These are phyloP conservation scores for Stegophylla sp. DNA, from an alignment of 2,888 invertebrate genomes.

Conservation along the genomic window DNA sequence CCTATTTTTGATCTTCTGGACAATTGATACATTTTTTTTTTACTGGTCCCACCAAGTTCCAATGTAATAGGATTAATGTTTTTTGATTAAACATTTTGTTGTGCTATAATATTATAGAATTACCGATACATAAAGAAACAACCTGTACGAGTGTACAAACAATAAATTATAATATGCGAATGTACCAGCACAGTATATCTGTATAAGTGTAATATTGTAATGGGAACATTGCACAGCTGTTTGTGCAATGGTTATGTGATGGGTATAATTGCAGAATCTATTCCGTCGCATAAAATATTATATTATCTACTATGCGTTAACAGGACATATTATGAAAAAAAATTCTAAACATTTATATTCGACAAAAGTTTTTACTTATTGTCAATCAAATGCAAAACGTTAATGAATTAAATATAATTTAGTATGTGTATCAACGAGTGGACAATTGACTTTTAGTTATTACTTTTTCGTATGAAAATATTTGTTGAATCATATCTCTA, in stretches of 20 bases:
- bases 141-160: not conserved
- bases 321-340: not conserved
- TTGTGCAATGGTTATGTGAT: constrained; percentile 17
- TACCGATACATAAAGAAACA: not conserved
- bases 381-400: no score
- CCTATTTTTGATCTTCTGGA: no score
- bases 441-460: no score
- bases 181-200: not conserved
- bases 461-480: no score
- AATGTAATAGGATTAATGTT: no score
- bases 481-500: no score
- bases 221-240: constrained; percentile 42
- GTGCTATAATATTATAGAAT: no score
- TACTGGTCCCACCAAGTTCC: no score
- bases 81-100: no score
- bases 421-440: no score
- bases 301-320: not conserved
- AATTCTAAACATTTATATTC: not conserved
- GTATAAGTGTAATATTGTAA: constrained; percentile 28
- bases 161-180: not conserved
- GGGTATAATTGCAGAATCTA: not conserved
- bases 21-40: no score
- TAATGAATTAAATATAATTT: no score
- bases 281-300: not conserved
- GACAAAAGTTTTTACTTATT: not conserved